phyloP scores from a whole-genome alignment of 2,888 invertebrate species.

The Liopterus haemorrhoidalis region DNA sequence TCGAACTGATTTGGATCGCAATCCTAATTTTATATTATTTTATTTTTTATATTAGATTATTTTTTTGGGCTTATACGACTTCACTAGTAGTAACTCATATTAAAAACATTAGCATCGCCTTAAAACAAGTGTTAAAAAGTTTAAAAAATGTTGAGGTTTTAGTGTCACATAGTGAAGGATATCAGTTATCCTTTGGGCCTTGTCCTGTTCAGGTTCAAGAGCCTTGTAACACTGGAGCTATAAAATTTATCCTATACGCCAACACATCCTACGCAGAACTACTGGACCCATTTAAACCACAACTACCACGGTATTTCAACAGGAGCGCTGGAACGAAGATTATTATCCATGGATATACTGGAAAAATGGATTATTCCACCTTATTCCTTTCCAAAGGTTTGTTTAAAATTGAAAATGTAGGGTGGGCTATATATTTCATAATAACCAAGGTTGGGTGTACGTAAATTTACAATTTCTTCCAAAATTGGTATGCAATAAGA shows the following conservation, averaged over 20 bases:
- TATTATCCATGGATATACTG: slow-evolving; percentile 46
- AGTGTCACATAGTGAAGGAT: slow-evolving; percentile 10
- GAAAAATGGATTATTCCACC: slow-evolving; percentile 41
- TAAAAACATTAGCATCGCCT: too few relatives aligned
- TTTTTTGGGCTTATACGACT: neutral
- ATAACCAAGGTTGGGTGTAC: too few relatives aligned
- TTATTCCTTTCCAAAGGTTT: slow-evolving; percentile 37
- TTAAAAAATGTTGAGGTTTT: too few relatives aligned
- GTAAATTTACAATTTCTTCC: too few relatives aligned
- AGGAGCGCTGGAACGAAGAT: slow-evolving; percentile 38
- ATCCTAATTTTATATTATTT: neutral
- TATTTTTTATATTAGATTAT: neutral
- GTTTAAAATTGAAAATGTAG: too few relatives aligned
- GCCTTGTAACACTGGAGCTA: slow-evolving; percentile 40
- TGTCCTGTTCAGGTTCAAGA: slow-evolving; percentile 41
- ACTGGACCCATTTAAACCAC: slow-evolving; percentile 38
- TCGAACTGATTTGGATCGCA: too few relatives aligned
- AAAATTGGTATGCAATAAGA: too few relatives aligned
- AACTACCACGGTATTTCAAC: slow-evolving; percentile 35
- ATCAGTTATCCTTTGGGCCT: slow-evolving; percentile 31
- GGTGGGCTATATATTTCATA: too few relatives aligned
- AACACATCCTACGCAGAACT: slow-evolving; percentile 28
- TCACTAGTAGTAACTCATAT: too few relatives aligned
- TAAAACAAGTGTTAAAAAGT: too few relatives aligned
- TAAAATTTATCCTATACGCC: slow-evolving; percentile 41